Evolutionary conservation across 2,113 vertebrate species (phyloP).

Genomic region (Chiloscyllium plagiosum): DNA sequence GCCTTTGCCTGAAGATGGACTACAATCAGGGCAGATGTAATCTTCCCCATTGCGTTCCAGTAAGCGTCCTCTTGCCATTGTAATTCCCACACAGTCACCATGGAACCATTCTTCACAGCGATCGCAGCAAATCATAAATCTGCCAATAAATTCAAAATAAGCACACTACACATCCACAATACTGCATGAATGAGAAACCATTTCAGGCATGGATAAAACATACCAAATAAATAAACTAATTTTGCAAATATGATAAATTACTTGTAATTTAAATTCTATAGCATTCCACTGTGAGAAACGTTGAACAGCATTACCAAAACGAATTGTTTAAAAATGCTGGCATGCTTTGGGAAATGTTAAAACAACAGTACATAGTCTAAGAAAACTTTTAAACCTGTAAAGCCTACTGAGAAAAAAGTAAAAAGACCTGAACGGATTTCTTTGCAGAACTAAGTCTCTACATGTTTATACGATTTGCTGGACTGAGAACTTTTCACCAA

Average conservation of each 20-base stretch:
- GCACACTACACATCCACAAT: neutral
- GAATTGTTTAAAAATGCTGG: neutral
- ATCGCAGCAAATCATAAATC: constrained; percentile 93
- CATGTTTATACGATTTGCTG: neutral
- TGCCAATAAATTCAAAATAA: constrained; percentile 45
- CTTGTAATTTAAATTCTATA: neutral
- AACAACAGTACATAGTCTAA: neutral
- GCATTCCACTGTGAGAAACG: neutral
- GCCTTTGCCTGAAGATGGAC: constrained; percentile 70
- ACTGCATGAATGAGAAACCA: neutral
- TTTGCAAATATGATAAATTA: neutral
- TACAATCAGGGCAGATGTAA: constrained; percentile 81
- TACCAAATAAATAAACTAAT: neutral
- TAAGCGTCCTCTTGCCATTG: constrained; percentile 64
- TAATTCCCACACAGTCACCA: constrained; percentile 81
- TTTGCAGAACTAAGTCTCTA: neutral
- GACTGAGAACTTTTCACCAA: neutral
- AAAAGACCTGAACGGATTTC: neutral
- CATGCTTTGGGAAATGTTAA: neutral
- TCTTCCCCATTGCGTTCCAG: constrained; percentile 73
- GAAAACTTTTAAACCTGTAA: neutral
- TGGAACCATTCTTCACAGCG: constrained; percentile 89
- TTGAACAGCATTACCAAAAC: neutral
- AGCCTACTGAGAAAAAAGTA: neutral
- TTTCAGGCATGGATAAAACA: neutral